Evolutionary conservation across 2,797 vertebrate species (phyloP).

Genomic region (Chaenodraco wilsoni): DNA sequence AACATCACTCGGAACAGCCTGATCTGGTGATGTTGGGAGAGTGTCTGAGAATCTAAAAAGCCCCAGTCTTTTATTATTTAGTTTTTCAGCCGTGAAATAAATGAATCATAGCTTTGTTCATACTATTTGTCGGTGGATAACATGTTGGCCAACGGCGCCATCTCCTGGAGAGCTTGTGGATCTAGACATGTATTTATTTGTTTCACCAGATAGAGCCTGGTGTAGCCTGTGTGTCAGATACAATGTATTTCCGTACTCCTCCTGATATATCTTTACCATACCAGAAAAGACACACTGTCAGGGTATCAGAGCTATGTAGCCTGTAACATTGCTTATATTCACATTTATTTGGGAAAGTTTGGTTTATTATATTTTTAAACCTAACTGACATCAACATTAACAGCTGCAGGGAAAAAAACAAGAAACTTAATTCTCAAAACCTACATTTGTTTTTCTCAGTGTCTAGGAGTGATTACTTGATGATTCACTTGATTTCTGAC

Average conservation of each 20-base stretch:
- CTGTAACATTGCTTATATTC: background rate
- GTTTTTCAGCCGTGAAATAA: background rate
- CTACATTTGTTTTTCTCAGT: background rate
- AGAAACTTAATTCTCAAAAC: background rate
- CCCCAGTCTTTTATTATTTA: background rate
- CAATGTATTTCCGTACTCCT: background rate
- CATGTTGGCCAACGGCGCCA: slow-evolving; percentile 41
- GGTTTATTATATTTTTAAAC: background rate
- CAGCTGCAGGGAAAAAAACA: no score
- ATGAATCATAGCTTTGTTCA: background rate
- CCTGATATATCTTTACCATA: background rate
- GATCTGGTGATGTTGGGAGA: background rate
- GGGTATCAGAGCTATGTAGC: background rate
- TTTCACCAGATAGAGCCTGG: background rate
- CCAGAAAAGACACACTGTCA: background rate
- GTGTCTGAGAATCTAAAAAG: background rate
- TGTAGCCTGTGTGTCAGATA: background rate
- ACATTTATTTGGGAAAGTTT: background rate
- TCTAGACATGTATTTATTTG: no score
- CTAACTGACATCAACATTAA: background rate
- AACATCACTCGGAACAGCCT: background rate
- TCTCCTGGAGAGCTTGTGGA: slow-evolving; percentile 31
- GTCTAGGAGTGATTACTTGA: background rate
- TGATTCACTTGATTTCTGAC: background rate
- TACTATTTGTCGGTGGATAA: fast-evolving